Conservation (phyloP, 2,797 vertebrate genomes). For the Spondyliosoma cantharus region DNA sequence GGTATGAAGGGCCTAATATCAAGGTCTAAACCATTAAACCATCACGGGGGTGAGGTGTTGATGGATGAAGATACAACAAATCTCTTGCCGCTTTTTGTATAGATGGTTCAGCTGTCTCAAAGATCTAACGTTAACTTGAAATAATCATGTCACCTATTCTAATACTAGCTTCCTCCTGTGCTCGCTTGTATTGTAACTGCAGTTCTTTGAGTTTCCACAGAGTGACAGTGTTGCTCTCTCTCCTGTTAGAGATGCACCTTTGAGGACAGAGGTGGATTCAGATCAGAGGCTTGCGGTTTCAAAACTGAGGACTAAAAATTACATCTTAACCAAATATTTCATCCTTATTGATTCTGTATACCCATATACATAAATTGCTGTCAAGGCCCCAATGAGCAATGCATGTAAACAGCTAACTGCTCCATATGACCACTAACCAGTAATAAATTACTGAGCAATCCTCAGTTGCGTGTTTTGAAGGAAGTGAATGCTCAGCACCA, state of each 20-base stretch:
- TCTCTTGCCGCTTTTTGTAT: not conserved
- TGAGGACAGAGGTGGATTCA: no score
- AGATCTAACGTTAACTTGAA: not conserved
- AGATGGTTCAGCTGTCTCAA: not conserved
- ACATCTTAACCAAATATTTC: not conserved
- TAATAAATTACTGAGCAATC: not conserved
- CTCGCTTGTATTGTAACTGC: not conserved
- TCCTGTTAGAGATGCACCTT: not conserved
- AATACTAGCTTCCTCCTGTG: not conserved
- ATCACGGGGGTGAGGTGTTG: not conserved
- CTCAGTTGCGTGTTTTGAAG: not conserved
- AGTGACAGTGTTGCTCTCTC: conserved; percentile 47
- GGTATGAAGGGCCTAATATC: no score
- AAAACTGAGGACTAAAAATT: not conserved
- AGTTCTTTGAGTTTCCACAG: conserved; percentile 50
- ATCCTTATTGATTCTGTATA: not conserved
- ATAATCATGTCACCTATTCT: not conserved
- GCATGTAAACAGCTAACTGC: not conserved
- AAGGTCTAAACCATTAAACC: not conserved
- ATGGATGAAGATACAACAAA: not conserved
- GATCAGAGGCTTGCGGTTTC: not conserved
- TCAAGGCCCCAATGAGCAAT: not conserved
- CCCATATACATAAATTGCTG: not conserved
- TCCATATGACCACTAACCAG: not conserved
- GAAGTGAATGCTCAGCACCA: conserved; percentile 1